Evolutionary conservation across 2,888 invertebrate species (phyloP), one percentile per base, ranked within the genome.

Genomic region (Herminia tarsipennalis): DNA sequence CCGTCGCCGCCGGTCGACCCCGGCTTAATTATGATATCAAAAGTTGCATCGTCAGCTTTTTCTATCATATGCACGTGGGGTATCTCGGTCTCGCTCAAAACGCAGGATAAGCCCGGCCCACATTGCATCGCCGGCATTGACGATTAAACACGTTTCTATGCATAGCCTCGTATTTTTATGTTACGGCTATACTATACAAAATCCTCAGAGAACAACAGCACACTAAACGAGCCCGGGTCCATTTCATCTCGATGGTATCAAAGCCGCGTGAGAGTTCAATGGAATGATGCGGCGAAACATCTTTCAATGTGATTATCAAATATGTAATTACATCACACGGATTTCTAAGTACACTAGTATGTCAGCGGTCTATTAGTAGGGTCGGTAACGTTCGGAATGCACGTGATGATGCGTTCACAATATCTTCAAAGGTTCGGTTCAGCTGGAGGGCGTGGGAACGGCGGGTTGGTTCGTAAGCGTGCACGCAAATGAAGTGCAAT

Each of bases 91-190:
- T 75, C 80, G 52, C 66, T 84, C 76, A 65, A 66, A 72, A 73
- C 76, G 70, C 79, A 81, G 77, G 81, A 83, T 76, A 66, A 75
- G 57, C 59, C 56, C 62, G 66, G 60, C 70, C 73, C 74, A 68
- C 66, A 74, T 65, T 77, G 81, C 83, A 84, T 83, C 83, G 73
- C 73, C 70, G 67, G 70, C 75, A 76, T 75, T 72, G 81, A 68
- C 82, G 78, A 90, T 91, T 91, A 90, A 86, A 86, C 91, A 91
- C 89, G 91, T 88, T 87, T 78, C 83, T 91, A 91, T 91, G 91
- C 91, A 74, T 67, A 70, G 84, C 69, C 86, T 86, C 90, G 91
- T 87, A 86, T 81, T 82, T 84, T 84, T 79, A 72, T 78, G 74
- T 75, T 69, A 47, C 56, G 61, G 29, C 51, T 53, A 53, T 60